phyloP scores from a whole-genome alignment of 53 echinoderm and acorn worm species.

The Actinopyga echinites region DNA sequence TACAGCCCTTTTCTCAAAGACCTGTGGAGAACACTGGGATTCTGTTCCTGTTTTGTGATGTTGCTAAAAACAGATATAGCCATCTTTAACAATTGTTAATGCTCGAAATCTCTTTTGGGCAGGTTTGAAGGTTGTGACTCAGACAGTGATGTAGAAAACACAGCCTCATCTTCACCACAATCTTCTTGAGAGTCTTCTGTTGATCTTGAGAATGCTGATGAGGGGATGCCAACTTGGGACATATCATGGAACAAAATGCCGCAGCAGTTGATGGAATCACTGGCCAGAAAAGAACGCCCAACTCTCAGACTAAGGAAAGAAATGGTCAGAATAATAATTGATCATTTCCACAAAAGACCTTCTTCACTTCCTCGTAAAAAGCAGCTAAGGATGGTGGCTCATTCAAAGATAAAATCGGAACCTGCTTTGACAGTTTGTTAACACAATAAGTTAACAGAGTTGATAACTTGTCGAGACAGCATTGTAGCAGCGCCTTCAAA shows the following conservation, averaged over 20 bases:
- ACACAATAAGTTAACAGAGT: constrained; percentile 50
- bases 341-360: neutral
- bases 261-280: constrained; percentile 26
- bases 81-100: no score
- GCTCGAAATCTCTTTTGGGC: no score
- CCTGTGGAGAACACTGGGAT: no score
- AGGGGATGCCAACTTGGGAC: neutral
- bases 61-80: no score
- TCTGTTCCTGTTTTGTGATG: no score
- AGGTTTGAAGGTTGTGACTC: no score
- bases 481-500: neutral
- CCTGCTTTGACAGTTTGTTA: constrained; percentile 51
- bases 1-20: no score
- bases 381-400: neutral
- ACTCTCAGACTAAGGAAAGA: constrained; percentile 24
- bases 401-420: constrained; percentile 31
- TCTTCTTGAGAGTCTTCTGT: neutral
- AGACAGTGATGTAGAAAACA: no score
- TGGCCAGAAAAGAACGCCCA: constrained; percentile 4
- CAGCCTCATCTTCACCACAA: neutral
- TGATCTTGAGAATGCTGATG: neutral
- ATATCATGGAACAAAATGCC: constrained; percentile 43
- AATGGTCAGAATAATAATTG: constrained; percentile 1
- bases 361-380: neutral
- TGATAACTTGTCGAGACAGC: constrained; percentile 3